These are phyloP conservation scores for Microtus montanus DNA, from an alignment of 2,113 vertebrate species.

Conservation along the genomic window DNA sequence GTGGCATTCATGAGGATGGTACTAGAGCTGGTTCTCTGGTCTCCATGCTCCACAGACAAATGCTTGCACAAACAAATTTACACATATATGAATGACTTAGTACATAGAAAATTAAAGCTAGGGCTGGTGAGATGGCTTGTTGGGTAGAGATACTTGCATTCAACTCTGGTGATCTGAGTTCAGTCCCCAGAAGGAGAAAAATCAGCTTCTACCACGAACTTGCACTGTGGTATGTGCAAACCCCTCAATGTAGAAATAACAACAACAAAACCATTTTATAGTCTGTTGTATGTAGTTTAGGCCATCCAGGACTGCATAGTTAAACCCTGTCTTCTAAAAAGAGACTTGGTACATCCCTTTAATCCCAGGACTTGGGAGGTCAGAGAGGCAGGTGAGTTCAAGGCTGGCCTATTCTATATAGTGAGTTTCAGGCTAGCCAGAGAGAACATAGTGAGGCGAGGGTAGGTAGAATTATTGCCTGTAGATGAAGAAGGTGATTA, in stretches of 20 bases:
- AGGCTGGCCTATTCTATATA: not conserved
- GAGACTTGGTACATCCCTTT: not conserved
- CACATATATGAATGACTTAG: not conserved
- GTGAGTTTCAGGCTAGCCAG: not conserved
- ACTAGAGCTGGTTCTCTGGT: not conserved
- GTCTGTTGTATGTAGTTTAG: not conserved
- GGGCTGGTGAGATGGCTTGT: not conserved
- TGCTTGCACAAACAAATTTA: not conserved
- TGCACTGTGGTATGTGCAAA: not conserved
- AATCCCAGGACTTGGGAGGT: not conserved
- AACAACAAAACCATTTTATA: not conserved
- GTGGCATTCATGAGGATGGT: not conserved
- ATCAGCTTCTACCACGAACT: not conserved
- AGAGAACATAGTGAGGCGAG: not conserved
- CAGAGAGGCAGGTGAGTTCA: not conserved
- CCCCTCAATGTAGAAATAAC: too few species aligned
- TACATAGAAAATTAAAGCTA: conserved; percentile 52
- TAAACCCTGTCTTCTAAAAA: not conserved
- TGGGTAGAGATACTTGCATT: not conserved
- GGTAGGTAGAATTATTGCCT: not conserved
- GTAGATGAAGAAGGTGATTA: not conserved
- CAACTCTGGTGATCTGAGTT: not conserved
- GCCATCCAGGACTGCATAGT: not conserved
- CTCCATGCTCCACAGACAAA: not conserved
- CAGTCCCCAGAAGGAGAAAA: too few species aligned